These are phyloP conservation scores for Malacoraja senta DNA, from an alignment of 2,797 vertebrate species.

Conservation along the genomic window DNA sequence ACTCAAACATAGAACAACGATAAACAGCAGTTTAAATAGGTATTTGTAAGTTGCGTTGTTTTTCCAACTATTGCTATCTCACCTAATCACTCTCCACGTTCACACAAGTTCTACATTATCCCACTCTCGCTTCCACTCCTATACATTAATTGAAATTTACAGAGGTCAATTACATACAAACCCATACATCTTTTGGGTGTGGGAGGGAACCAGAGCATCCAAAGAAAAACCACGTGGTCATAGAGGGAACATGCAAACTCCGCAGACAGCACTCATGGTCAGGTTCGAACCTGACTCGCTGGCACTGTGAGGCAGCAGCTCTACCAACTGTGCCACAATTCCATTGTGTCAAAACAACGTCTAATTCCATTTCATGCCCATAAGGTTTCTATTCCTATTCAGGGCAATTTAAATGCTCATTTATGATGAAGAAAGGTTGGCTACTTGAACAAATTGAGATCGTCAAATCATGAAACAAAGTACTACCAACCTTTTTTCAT, in stretches of 20 bases:
- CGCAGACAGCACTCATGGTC: too few species aligned
- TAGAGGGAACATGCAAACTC: too few species aligned
- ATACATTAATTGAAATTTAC: too few species aligned
- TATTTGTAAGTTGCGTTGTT: not conserved
- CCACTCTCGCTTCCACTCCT: too few species aligned
- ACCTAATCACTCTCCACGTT: not conserved
- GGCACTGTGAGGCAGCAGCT: too few species aligned
- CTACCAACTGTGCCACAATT: not conserved
- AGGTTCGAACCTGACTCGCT: too few species aligned
- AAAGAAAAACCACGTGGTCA: too few species aligned
- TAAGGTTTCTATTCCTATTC: not conserved
- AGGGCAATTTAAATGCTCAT: not conserved
- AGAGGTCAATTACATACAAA: too few species aligned
- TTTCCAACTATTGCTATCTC: not conserved
- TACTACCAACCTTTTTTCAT: constrained; percentile 87
- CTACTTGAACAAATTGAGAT: constrained; percentile 47
- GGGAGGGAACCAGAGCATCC: too few species aligned
- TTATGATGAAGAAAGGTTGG: constrained; percentile 64
- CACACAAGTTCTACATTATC: too few species aligned
- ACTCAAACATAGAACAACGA: not conserved
- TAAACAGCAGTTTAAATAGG: not conserved
- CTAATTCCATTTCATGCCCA: not conserved
- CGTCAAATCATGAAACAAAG: constrained; percentile 62
- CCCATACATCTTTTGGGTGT: too few species aligned
- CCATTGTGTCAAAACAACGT: not conserved